Evolutionary conservation across 2,888 invertebrate species (phyloP), one percentile per base, ranked within the genome.

Genomic region (Bimastos eiseni): DNA sequence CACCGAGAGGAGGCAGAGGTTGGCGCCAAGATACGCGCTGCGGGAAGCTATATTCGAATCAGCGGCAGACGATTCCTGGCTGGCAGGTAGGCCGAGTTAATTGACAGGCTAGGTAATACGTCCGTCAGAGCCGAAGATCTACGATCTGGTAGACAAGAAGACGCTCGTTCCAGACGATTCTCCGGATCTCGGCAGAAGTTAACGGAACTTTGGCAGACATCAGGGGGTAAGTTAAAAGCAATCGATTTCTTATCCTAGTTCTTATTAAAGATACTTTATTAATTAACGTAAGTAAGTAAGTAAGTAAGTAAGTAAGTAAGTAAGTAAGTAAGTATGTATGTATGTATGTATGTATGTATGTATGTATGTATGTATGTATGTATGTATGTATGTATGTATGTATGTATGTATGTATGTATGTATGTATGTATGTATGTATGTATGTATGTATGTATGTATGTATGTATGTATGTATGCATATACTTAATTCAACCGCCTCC

Each of bases 21-120:
- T 70, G 70, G 70, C 70, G 70, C 70, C 70, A 70, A 70, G 70
- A n/a, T n/a, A n/a, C 30, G 70, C 70, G 70, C 70, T n/a, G 70
- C n/a, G n/a, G 70, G 70, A 70, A 6, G 70, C 70, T 70, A 70
- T 70, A 70, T 70, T 70, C 30, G 30, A 70, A n/a, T 70, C n/a
- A 11, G 70, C n/a, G 70, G 70, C 70, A 70, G 70, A 70, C 70
- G 70, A 0, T 70, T 70, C 70, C 30, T n/a, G 70, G 70, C 70
- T 8, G 30, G 70, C 70, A 70, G 70, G 70, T 70, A 70, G 70
- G n/a, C 70, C 70, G 30, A 13, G 70, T n/a, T 70, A 70, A 70
- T 70, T 70, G 70, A n/a, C n/a, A 70, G 70, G n/a, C 70, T n/a
- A 70, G 70, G 70, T n/a, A n/a, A n/a, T 6, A 70, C 70, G 70